Evolutionary conservation across 2,797 vertebrate genomes (phyloP).

Genomic region (Helicolenus hilgendorfi): DNA sequence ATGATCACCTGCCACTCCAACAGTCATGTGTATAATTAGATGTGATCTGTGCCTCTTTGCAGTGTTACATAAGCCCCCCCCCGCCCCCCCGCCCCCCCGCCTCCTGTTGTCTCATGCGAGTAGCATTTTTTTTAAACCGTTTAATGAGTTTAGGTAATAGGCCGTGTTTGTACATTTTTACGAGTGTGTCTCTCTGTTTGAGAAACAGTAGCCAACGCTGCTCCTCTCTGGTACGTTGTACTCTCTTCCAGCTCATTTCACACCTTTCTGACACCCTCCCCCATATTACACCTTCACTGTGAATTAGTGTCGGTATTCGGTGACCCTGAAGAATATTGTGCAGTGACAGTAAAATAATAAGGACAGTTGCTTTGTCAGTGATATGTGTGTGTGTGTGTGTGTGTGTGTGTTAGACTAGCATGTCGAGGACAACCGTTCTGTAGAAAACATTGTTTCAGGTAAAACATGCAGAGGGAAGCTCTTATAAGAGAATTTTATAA

Average conservation of each 20-base stretch:
- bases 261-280: conserved; percentile 51
- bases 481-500: not conserved
- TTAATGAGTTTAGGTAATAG: conserved; percentile 29
- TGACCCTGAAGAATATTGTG: conserved; percentile 36
- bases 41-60: conserved; percentile 39
- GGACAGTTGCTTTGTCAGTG: not conserved
- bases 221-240: not conserved
- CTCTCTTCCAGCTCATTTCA: conserved; percentile 51
- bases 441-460: not conserved
- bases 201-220: not conserved
- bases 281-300: conserved; percentile 30
- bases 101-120: conserved; percentile 22
- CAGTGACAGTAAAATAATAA: conserved; percentile 6
- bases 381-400: not conserved
- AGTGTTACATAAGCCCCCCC: conserved; percentile 49
- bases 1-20: conserved; percentile 33
- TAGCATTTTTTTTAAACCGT: conserved; percentile 11
- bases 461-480: not conserved
- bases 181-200: not conserved
- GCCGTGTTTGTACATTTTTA: not conserved
- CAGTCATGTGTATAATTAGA: conserved; percentile 32
- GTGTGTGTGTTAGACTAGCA: too few relatives aligned
- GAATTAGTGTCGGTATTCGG: conserved; percentile 26
- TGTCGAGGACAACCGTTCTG: not conserved
- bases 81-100: not conserved